Percentiles rank a stretch among this genome's conserved stretches.
phyloP scores from a whole-genome alignment of 2,797 vertebrate species.

The Eurystomus glaucurus region DNA sequence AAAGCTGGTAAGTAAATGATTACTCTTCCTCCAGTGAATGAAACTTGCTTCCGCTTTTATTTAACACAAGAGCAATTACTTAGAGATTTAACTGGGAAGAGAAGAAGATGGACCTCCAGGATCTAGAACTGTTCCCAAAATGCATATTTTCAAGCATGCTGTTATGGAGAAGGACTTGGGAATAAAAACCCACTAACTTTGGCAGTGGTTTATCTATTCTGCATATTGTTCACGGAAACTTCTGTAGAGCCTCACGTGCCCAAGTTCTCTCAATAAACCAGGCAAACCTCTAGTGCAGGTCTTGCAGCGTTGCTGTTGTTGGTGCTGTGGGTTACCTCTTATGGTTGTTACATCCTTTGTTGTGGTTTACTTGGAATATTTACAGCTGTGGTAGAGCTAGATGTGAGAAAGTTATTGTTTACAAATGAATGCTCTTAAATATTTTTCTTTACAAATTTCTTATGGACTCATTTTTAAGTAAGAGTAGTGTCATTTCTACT shows the following conservation, averaged over 20 bases:
- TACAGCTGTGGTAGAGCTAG: not conserved
- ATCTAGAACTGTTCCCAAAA: not conserved
- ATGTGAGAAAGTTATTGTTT: not conserved
- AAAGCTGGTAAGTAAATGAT: not conserved
- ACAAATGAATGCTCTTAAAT: not conserved
- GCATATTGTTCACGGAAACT: not conserved
- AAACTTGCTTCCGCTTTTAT: not conserved
- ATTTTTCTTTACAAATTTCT: not conserved
- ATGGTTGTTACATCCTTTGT: not conserved
- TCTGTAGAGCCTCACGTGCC: not conserved
- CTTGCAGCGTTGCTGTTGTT: no score
- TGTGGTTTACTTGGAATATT: not conserved
- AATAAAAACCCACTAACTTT: rapidly evolving
- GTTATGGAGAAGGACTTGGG: not conserved
- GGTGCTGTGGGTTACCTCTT: no score
- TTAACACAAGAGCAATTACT: not conserved
- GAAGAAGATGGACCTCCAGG: not conserved
- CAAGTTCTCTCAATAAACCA: not conserved
- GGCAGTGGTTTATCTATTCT: not conserved
- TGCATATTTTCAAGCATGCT: not conserved
- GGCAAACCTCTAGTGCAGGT: not conserved
- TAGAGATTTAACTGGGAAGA: not conserved
- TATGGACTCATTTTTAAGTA: rapidly evolving
- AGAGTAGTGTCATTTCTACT: not conserved
- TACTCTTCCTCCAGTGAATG: not conserved